These are phyloP conservation scores for Glyphotaelius pellucidus DNA, from an alignment of 2,888 invertebrate species.

Conservation along the genomic window DNA sequence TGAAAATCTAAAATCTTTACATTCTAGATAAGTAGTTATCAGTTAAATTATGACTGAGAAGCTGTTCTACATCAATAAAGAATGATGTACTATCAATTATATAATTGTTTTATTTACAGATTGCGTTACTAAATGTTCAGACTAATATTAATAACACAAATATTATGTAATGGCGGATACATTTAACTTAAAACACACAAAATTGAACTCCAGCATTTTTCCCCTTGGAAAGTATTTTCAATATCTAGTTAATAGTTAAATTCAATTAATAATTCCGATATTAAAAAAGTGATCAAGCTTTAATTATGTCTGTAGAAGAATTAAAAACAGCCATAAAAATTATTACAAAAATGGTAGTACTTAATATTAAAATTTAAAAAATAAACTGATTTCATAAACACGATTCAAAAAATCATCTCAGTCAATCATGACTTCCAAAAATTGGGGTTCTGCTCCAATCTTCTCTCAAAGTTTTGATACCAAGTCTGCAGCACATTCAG, in stretches of 20 bases:
- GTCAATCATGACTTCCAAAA: slow-evolving; percentile 85
- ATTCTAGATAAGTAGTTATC: too few species aligned
- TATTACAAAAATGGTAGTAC: neutral
- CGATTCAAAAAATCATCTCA: neutral
- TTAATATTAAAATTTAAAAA: neutral
- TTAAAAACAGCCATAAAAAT: neutral
- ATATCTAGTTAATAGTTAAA: neutral
- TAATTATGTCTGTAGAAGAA: neutral
- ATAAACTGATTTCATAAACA: neutral
- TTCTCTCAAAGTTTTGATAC: slow-evolving; percentile 95
- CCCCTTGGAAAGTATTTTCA: neutral
- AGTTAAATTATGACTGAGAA: too few species aligned
- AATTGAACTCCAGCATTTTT: neutral
- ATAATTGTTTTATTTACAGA: too few species aligned
- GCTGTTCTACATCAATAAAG: too few species aligned
- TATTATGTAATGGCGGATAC: neutral
- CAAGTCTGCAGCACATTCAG: slow-evolving; percentile 92
- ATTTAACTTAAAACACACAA: neutral
- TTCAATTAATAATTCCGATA: neutral
- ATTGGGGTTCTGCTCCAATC: slow-evolving; percentile 92
- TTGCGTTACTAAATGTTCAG: too few species aligned
- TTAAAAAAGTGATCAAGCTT: neutral
- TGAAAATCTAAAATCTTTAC: too few species aligned
- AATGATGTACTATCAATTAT: too few species aligned
- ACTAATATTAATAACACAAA: neutral